Conservation (phyloP, 1,140 invertebrate species). For the Latrodectus geometricus region DNA sequence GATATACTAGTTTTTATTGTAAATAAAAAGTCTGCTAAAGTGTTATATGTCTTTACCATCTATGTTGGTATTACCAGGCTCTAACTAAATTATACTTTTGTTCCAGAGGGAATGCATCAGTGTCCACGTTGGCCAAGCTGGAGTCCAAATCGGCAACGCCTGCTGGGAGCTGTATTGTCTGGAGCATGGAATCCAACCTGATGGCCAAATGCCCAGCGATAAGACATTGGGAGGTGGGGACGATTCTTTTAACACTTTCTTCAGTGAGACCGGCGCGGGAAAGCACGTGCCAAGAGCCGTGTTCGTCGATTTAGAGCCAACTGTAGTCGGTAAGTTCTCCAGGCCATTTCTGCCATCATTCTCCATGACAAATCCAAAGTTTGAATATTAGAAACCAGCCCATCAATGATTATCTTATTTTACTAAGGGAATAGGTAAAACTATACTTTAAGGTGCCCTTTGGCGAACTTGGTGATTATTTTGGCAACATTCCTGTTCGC, state of each 20-base stretch:
- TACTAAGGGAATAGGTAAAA: no score
- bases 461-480: no score
- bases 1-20: no score
- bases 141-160: slow-evolving; percentile 89
- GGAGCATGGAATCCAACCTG: slow-evolving; percentile 85
- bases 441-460: no score
- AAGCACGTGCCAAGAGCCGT: slow-evolving; percentile 87
- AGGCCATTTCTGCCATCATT: no score
- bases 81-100: background rate
- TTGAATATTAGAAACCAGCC: no score
- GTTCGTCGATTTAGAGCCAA: slow-evolving; percentile 89
- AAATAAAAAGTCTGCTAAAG: no score
- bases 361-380: no score
- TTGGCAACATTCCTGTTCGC: no score
- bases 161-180: slow-evolving; percentile 88
- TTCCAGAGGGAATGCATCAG: slow-evolving; percentile 81
- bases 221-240: slow-evolving; percentile 74
- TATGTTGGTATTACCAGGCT: no score
- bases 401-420: no score
- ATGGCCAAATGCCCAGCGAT: slow-evolving; percentile 67
- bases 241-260: slow-evolving; percentile 90
- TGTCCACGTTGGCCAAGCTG: slow-evolving; percentile 89
- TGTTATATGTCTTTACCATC: no score
- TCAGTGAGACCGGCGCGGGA: slow-evolving; percentile 88
- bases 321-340: slow-evolving; percentile 80